phyloP scores from a whole-genome alignment of 2,113 vertebrate species.

The Smithornis capensis region DNA sequence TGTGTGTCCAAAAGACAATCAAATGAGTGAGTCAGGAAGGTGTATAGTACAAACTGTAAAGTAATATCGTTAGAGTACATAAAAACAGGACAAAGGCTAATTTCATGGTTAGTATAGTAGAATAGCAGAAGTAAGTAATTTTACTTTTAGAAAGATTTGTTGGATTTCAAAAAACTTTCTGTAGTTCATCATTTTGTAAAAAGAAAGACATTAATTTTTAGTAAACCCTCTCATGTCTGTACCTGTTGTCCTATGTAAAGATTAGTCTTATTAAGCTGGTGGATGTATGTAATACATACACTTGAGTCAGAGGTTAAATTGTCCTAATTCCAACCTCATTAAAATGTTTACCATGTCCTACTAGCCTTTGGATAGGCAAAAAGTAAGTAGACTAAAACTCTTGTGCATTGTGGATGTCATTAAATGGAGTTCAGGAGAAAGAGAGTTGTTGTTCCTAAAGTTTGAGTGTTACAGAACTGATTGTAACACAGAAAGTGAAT shows the following conservation, averaged over 20 bases:
- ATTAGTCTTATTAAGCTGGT: background rate
- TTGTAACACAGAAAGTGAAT: background rate
- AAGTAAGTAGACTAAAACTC: background rate
- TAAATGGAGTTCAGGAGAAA: accelerated
- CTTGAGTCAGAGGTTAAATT: background rate
- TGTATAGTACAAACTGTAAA: background rate
- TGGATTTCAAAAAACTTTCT: background rate
- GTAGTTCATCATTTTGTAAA: background rate
- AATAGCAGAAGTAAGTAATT: background rate
- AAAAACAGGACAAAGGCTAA: background rate
- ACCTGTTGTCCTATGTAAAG: background rate
- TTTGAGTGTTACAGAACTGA: background rate
- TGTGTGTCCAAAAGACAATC: background rate
- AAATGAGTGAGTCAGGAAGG: background rate
- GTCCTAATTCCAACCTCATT: background rate
- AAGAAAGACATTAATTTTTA: background rate
- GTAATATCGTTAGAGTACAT: background rate
- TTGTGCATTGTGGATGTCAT: background rate
- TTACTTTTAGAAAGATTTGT: background rate
- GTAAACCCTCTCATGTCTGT: accelerated
- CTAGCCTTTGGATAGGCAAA: background rate
- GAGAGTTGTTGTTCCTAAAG: background rate
- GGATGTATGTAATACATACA: background rate
- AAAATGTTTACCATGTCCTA: background rate
- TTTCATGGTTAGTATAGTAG: background rate